Conservation (phyloP, 92 coral and sea anemone species). For the Palythoa heliodiscus region DNA sequence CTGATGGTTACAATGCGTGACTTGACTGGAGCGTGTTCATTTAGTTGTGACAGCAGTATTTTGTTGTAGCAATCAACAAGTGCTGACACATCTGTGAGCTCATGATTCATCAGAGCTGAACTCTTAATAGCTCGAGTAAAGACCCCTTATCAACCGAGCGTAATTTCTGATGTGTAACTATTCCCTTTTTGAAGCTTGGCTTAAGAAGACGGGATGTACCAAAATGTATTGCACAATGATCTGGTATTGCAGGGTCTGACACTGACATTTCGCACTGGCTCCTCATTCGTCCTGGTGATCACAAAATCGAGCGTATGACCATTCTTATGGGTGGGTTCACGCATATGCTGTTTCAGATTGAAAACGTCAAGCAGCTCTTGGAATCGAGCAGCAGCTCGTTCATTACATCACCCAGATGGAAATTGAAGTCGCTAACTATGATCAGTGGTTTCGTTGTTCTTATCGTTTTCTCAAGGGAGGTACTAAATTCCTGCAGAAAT, state of each 20-base stretch:
- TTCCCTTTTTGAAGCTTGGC: too few relatives aligned
- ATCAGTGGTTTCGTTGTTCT: slow-evolving; percentile 40
- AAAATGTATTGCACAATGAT: too few relatives aligned
- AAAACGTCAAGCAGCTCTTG: slow-evolving; percentile 43
- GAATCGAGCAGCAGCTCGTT: slow-evolving; percentile 43
- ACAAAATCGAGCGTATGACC: slow-evolving; percentile 42
- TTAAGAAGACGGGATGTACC: too few relatives aligned
- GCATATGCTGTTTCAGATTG: slow-evolving; percentile 39
- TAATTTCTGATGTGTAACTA: too few relatives aligned
- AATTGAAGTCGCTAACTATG: slow-evolving; percentile 28
- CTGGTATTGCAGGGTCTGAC: too few relatives aligned
- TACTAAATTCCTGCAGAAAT: slow-evolving; percentile 44
- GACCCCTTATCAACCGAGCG: too few relatives aligned
- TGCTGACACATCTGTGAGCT: background rate
- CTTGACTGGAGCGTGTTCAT: background rate
- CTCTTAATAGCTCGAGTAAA: background rate
- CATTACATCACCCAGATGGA: slow-evolving; percentile 35
- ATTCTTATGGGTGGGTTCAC: slow-evolving; percentile 42
- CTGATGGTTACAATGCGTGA: background rate
- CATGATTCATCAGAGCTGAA: background rate
- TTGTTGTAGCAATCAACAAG: background rate
- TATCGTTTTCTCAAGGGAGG: slow-evolving; percentile 45
- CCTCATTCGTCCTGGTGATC: slow-evolving; percentile 40
- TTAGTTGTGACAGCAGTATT: background rate
- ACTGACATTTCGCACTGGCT: slow-evolving; percentile 44